phyloP scores from a whole-genome alignment of 2,113 vertebrate species.

The Mionectes macconnelli region DNA sequence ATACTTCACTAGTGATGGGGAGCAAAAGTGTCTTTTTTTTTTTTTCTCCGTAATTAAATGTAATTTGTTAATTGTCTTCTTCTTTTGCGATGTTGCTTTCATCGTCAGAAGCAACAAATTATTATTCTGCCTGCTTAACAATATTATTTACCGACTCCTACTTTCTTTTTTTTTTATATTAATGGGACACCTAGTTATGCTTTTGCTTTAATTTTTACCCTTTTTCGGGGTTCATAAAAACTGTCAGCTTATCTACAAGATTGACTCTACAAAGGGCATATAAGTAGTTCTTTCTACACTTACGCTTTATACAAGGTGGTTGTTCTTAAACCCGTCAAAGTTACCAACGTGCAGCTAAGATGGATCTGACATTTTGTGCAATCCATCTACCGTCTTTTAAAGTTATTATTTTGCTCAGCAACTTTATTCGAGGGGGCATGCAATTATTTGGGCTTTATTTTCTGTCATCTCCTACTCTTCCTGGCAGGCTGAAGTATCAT shows the following conservation, averaged over 20 bases:
- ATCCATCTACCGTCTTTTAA: not conserved
- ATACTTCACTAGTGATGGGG: not conserved
- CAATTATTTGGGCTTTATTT: slow-evolving; percentile 25
- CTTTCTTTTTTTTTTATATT: slow-evolving; percentile 59
- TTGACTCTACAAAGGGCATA: not conserved
- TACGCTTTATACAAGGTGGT: not conserved
- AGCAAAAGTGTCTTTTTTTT: slow-evolving; percentile 33
- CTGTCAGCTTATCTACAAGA: not conserved
- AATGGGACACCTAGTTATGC: slow-evolving; percentile 43
- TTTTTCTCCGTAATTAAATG: slow-evolving; percentile 51
- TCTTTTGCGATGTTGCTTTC: slow-evolving; percentile 42
- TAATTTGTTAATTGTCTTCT: slow-evolving; percentile 66
- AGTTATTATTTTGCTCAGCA: not conserved
- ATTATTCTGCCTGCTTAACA: slow-evolving; percentile 65
- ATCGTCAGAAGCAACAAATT: slow-evolving; percentile 24
- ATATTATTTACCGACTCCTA: slow-evolving; percentile 65
- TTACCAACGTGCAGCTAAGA: not conserved
- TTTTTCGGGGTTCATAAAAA: not conserved
- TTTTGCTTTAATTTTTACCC: slow-evolving; percentile 58
- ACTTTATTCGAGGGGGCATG: slow-evolving; percentile 9
- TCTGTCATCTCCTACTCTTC: not conserved
- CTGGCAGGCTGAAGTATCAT: not conserved
- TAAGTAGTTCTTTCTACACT: not conserved
- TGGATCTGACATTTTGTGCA: not conserved
- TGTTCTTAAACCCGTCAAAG: not conserved